Evolutionary conservation across 1,140 invertebrate genomes (phyloP).

Genomic region (Dendroctonus valens): DNA sequence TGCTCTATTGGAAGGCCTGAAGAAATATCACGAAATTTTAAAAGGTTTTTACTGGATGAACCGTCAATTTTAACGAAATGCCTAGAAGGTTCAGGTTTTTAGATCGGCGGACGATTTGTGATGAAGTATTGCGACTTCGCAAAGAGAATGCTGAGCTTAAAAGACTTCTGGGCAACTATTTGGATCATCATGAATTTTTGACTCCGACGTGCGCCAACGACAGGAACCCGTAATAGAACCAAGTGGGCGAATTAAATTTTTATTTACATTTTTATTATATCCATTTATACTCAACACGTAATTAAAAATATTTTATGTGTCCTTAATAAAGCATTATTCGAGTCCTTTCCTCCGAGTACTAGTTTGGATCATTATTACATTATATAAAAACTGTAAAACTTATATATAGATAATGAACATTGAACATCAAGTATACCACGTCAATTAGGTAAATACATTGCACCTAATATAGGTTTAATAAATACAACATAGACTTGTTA

Average conservation of each 20-base stretch:
- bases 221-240: conserved; percentile 6
- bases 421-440: conserved; percentile 4
- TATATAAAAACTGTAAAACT: background rate
- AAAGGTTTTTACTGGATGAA: conserved; percentile 37
- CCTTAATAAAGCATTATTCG: too few species aligned
- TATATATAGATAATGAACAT: background rate
- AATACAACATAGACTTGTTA: background rate
- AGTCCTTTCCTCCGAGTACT: too few species aligned
- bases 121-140: conserved; percentile 42
- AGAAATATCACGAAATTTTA: conserved; percentile 55
- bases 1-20: conserved; percentile 54
- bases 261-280: conserved; percentile 6
- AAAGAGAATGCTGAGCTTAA: conserved; percentile 43
- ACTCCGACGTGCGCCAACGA: conserved; percentile 25
- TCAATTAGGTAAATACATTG: conserved; percentile 6
- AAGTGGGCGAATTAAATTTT: background rate
- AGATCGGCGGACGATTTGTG: conserved; percentile 43
- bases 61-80: background rate
- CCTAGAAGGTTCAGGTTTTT: conserved; percentile 5
- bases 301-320: background rate
- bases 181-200: conserved; percentile 33
- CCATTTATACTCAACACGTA: background rate
- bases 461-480: conserved; percentile 30
- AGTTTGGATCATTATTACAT: background rate
- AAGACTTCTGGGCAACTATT: conserved; percentile 40